Conservation (phyloP, 2,797 vertebrate species). For the Rhabdomys pumilio region DNA sequence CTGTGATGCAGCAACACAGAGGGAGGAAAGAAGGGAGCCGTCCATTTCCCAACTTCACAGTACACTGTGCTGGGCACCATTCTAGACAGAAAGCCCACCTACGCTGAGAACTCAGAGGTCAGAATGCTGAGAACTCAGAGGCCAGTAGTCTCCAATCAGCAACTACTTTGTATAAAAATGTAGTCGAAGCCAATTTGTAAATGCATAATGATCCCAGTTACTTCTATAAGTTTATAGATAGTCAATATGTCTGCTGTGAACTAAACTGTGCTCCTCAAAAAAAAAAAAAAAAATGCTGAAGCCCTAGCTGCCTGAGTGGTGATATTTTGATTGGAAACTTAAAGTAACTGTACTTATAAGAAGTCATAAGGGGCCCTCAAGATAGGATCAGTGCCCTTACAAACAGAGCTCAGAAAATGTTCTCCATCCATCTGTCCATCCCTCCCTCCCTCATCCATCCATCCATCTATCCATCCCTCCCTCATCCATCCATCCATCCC, state of each 20-base stretch:
- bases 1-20: background rate
- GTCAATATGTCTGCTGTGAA: background rate
- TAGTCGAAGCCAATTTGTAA: constrained; percentile 6
- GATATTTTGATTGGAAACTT: background rate
- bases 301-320: background rate
- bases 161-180: background rate
- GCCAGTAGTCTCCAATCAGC: background rate
- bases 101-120: background rate
- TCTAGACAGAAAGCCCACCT: background rate
- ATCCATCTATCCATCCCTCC: background rate
- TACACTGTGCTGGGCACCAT: background rate
- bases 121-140: too few relatives aligned
- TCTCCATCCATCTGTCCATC: background rate
- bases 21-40: background rate
- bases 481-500: background rate
- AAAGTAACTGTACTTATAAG: background rate
- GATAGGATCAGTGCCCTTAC: background rate
- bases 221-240: background rate
- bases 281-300: background rate
- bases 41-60: background rate
- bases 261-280: background rate
- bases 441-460: too few relatives aligned
- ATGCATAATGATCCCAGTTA: background rate
- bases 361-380: background rate
- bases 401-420: background rate